Conservation (phyloP, 1,140 invertebrate genomes). For the Goniozus legneri region DNA sequence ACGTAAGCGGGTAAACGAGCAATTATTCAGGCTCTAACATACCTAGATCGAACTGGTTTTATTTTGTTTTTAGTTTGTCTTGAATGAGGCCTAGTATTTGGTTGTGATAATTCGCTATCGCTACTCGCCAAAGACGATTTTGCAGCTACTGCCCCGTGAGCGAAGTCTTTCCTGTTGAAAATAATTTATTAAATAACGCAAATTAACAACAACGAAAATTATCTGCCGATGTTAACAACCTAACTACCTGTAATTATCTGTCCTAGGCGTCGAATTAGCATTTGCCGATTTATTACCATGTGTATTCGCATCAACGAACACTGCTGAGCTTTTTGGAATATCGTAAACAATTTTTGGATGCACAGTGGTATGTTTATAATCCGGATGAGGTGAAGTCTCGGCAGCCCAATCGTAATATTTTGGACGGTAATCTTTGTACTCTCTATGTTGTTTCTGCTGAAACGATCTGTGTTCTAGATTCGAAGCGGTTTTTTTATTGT, state of each 20-base stretch:
- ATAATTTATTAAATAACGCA: too few species aligned
- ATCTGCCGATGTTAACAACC: not conserved
- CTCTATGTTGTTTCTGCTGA: slow-evolving; percentile 33
- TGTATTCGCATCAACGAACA: slow-evolving; percentile 42
- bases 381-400: slow-evolving; percentile 31
- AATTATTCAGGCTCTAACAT: slow-evolving; percentile 17
- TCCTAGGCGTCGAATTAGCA: slow-evolving; percentile 33
- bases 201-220: too few species aligned
- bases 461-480: slow-evolving; percentile 50
- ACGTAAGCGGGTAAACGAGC: slow-evolving; percentile 14
- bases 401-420: slow-evolving; percentile 42
- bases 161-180: slow-evolving; percentile 54
- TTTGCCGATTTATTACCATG: slow-evolving; percentile 27
- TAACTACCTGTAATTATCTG: slow-evolving; percentile 39
- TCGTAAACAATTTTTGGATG: slow-evolving; percentile 56
- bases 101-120: slow-evolving; percentile 53
- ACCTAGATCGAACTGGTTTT: slow-evolving; percentile 40
- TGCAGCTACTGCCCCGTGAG: slow-evolving; percentile 49
- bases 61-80: slow-evolving; percentile 36
- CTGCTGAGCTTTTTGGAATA: slow-evolving; percentile 53
- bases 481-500: slow-evolving; percentile 31
- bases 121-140: slow-evolving; percentile 48
- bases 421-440: slow-evolving; percentile 56
- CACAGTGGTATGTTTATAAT: slow-evolving; percentile 45
- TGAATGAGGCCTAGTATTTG: slow-evolving; percentile 49